phyloP scores from a whole-genome alignment of 2,797 vertebrate species.

The Zalophus californianus region DNA sequence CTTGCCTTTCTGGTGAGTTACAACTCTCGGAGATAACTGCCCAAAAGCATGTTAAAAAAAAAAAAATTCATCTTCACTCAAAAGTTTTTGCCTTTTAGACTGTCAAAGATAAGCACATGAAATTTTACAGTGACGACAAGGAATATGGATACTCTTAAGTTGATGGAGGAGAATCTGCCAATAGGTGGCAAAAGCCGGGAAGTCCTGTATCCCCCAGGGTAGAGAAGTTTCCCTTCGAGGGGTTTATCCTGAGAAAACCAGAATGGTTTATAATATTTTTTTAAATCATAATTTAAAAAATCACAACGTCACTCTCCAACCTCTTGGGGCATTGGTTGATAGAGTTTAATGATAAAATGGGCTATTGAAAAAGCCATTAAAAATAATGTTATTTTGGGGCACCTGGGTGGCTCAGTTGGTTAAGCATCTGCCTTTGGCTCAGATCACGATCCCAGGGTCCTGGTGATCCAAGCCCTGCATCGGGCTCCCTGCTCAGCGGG shows the following conservation, averaged over 20 bases:
- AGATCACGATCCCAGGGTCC: too few species aligned
- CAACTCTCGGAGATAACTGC: neutral
- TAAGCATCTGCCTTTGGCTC: too few species aligned
- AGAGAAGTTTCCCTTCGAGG: conserved; percentile 18
- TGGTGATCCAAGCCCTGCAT: too few species aligned
- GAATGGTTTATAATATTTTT: neutral
- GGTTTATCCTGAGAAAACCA: conserved; percentile 10
- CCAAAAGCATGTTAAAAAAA: neutral
- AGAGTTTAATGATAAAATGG: neutral
- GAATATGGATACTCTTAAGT: neutral
- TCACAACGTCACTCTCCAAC: neutral
- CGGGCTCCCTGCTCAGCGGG: too few species aligned
- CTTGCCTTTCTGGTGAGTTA: conserved; percentile 28
- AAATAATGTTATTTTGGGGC: neutral
- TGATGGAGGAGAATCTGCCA: neutral
- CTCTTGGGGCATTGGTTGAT: neutral
- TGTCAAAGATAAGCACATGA: conserved; percentile 9
- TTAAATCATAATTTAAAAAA: conserved; percentile 17
- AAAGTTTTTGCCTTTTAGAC: neutral
- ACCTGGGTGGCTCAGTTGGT: neutral
- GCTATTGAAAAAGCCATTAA: neutral
- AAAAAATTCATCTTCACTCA: neutral
- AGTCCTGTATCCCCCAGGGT: neutral
- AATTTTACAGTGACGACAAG: neutral
- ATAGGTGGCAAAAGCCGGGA: neutral